Conservation (phyloP, 1,140 invertebrate genomes). For the Pogonus chalceus region DNA sequence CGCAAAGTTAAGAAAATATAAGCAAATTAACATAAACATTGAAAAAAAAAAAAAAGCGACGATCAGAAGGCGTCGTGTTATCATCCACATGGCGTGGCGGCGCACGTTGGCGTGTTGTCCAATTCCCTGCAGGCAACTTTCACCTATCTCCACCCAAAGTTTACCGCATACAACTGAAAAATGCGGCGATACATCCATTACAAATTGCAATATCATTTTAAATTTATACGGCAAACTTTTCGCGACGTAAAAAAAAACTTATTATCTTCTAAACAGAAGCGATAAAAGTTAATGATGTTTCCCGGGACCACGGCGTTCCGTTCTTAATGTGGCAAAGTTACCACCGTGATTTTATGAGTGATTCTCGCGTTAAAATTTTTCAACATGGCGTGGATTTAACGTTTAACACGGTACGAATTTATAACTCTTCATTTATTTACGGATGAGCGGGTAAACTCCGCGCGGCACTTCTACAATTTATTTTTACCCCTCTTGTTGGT, state of each 20-base stretch:
- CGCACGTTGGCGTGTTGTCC: background rate
- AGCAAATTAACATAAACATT: no score
- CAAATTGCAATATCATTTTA: conserved; percentile 5
- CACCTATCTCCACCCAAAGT: conserved; percentile 2
- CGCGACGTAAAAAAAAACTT: conserved; percentile 3
- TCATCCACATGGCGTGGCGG: no score
- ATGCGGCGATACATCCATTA: background rate
- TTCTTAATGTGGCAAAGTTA: conserved; percentile 4
- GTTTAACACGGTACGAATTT: no score
- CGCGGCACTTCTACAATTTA: no score
- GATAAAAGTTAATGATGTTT: conserved; percentile 7
- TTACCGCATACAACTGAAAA: background rate
- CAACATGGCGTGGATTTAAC: conserved; percentile 9
- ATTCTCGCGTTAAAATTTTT: background rate
- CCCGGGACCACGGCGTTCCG: background rate
- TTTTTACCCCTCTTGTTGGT: no score
- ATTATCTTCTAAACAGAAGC: conserved; percentile 5
- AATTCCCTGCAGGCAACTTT: background rate
- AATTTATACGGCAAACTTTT: background rate
- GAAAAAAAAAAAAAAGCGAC: no score
- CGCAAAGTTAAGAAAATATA: no score
- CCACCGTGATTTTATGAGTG: conserved; percentile 3
- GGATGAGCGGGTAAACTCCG: no score
- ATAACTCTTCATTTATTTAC: no score
- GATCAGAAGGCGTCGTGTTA: no score